Conservation (phyloP, 2,888 invertebrate genomes). For the Mimas tiliae region DNA sequence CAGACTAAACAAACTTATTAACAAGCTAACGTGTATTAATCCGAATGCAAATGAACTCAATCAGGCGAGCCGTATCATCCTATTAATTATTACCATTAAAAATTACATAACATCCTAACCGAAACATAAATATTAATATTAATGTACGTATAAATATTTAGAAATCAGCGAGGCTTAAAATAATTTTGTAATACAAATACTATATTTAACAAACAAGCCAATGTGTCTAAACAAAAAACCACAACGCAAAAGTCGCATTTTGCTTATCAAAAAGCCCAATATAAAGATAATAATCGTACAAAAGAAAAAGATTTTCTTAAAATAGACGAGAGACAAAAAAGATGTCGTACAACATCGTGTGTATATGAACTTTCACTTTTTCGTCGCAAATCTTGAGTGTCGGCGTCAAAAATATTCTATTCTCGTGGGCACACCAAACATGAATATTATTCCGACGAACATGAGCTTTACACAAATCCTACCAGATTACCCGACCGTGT, state of each 20-base stretch:
- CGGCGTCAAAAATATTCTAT: constrained; percentile 13
- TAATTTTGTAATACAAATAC: background rate
- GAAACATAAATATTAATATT: constrained; percentile 22
- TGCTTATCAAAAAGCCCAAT: background rate
- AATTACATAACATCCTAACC: background rate
- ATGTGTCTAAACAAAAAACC: background rate
- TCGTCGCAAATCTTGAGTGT: constrained; percentile 10
- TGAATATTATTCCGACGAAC: constrained; percentile 19
- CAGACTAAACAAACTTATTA: constrained; percentile 23
- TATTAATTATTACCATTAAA: constrained; percentile 10
- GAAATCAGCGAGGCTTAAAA: background rate
- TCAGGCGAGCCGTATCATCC: background rate
- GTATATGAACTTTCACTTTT: constrained; percentile 20
- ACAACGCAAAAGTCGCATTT: background rate
- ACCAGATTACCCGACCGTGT: constrained; percentile 19
- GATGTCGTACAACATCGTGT: constrained; percentile 6
- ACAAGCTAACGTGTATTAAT: constrained; percentile 6
- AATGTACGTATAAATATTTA: constrained; percentile 12
- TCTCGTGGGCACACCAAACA: constrained; percentile 16
- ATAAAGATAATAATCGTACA: constrained; percentile 12
- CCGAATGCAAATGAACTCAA: background rate
- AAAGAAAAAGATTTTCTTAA: constrained; percentile 7
- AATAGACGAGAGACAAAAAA: constrained; percentile 13
- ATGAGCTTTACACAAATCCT: constrained; percentile 12
- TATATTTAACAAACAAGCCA: no score